Evolutionary conservation across 2,888 invertebrate genomes (phyloP).

Genomic region (Hyppa rectilinea): DNA sequence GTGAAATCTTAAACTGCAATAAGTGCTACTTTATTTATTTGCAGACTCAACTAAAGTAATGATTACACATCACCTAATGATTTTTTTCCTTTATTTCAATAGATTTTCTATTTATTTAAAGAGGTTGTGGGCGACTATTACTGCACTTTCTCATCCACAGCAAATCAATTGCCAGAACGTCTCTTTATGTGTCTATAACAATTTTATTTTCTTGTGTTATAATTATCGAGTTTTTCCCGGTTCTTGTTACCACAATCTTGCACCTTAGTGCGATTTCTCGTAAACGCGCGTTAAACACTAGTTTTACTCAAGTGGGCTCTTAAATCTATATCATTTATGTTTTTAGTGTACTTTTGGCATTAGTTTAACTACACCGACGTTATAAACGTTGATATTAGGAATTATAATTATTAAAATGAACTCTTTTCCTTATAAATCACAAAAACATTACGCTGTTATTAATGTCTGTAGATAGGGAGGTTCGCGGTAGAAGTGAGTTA

Average conservation of each 20-base stretch:
- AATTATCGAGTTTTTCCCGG: neutral
- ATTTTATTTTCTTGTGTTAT: neutral
- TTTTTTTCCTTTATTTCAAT: no score
- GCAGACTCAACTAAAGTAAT: neutral
- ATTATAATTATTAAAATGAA: neutral
- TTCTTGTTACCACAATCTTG: neutral
- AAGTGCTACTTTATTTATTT: slow-evolving; percentile 2
- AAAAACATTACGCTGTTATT: slow-evolving; percentile 21
- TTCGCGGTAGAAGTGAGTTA: slow-evolving; percentile 37
- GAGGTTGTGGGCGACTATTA: neutral
- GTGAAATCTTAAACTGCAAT: slow-evolving; percentile 16
- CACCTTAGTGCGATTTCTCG: neutral
- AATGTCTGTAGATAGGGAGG: slow-evolving; percentile 25
- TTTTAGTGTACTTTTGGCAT: neutral
- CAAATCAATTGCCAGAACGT: neutral
- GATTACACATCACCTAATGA: no score
- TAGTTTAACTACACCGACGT: neutral
- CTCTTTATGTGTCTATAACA: neutral
- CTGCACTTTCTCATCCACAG: neutral
- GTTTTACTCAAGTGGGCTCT: neutral
- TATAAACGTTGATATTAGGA: neutral
- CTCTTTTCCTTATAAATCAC: slow-evolving; percentile 3
- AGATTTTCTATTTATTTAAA: neutral
- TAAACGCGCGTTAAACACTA: neutral
- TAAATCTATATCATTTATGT: neutral